Evolutionary conservation across 2,888 invertebrate genomes (phyloP).

Genomic region (Bibio marci): DNA sequence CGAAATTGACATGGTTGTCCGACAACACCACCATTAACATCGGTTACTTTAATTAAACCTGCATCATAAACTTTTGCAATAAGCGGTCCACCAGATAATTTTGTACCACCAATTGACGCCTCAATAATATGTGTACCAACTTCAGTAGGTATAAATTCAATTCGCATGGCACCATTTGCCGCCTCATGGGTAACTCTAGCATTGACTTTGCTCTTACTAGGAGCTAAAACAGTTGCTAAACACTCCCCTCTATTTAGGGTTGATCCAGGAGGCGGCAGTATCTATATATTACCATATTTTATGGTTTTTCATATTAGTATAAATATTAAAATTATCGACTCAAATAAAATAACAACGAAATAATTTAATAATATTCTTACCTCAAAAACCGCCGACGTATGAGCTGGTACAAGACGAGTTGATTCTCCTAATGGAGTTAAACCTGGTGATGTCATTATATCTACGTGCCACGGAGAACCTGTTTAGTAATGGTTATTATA

Average conservation of each 20-base stretch:
- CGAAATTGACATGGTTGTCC: conserved; percentile 93
- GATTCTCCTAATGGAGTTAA: conserved; percentile 74
- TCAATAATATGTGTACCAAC: conserved; percentile 91
- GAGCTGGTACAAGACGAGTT: conserved; percentile 77
- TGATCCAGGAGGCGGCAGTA: conserved; percentile 33
- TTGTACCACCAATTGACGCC: conserved; percentile 76
- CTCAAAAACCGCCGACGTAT: conserved; percentile 78
- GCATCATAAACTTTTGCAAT: conserved; percentile 92
- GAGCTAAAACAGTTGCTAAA: conserved; percentile 57
- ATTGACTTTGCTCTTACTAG: conserved; percentile 66
- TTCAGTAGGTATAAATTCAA: conserved; percentile 84
- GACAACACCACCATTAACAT: conserved; percentile 83
- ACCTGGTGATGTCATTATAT: conserved; percentile 65
- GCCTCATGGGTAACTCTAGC: conserved; percentile 69
- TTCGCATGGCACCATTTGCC: conserved; percentile 67
- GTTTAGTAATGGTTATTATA: too few relatives aligned
- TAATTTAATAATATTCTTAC: conserved; percentile 32
- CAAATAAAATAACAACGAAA: conserved; percentile 28
- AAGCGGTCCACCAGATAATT: conserved; percentile 76
- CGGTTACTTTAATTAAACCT: conserved; percentile 82
- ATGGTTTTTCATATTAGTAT: neutral
- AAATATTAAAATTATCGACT: neutral
- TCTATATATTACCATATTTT: conserved; percentile 12
- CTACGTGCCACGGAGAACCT: conserved; percentile 92
- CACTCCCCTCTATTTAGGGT: conserved; percentile 36